These are phyloP conservation scores for Andrena trimmerana DNA, from an alignment of 2,888 invertebrate genomes.

Conservation along the genomic window DNA sequence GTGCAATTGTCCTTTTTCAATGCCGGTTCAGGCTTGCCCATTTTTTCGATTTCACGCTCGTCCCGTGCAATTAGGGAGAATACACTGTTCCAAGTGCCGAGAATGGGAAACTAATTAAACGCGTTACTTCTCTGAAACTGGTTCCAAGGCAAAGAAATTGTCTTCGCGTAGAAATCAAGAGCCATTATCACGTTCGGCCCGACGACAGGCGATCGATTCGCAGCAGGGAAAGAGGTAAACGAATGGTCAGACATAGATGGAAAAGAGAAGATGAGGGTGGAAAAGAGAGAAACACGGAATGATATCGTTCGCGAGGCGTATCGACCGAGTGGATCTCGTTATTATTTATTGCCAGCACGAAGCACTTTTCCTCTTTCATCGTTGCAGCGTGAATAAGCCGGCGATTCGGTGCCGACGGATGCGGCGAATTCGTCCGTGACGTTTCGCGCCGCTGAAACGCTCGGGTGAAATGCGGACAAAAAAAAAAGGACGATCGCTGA, in stretches of 20 bases:
- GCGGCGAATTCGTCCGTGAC: slow-evolving; percentile 69
- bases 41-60: too few relatives aligned
- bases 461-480: slow-evolving; percentile 39
- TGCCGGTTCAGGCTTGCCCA: not conserved
- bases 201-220: slow-evolving; percentile 25
- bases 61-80: too few relatives aligned
- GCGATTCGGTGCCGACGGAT: slow-evolving; percentile 61
- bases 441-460: slow-evolving; percentile 62
- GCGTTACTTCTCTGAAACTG: not conserved
- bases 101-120: not conserved
- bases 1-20: not conserved
- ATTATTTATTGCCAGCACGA: slow-evolving; percentile 72
- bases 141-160: slow-evolving; percentile 4
- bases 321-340: slow-evolving; percentile 69
- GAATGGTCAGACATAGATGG: slow-evolving; percentile 2
- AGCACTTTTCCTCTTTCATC: slow-evolving; percentile 65
- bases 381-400: slow-evolving; percentile 61
- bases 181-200: slow-evolving; percentile 37
- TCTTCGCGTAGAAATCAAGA: not conserved
- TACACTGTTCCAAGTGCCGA: not conserved
- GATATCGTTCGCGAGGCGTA: slow-evolving; percentile 67
- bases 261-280: slow-evolving; percentile 1
- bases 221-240: slow-evolving; percentile 2
- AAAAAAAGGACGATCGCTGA: slow-evolving; percentile 65
- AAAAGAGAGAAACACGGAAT: slow-evolving; percentile 15